A percentile compares a stretch with the other conserved stretches of the same genome.
These are phyloP conservation scores for Microdon myrmicae DNA, from an alignment of 2,888 invertebrate genomes.

Conservation along the genomic window DNA sequence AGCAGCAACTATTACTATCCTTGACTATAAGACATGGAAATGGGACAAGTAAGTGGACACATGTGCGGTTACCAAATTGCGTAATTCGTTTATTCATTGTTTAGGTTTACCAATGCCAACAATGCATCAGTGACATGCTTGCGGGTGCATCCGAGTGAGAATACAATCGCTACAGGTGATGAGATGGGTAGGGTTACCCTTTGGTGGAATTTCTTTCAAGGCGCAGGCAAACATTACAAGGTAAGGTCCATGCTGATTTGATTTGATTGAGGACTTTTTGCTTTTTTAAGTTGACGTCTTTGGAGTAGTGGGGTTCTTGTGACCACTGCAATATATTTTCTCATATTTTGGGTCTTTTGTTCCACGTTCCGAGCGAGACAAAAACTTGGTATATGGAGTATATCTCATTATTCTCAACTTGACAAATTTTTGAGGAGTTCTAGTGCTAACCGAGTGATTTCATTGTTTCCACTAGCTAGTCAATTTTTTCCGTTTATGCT, in stretches of 20 bases:
- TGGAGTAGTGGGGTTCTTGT: no score
- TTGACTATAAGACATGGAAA: constrained; percentile 59
- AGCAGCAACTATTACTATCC: constrained; percentile 54
- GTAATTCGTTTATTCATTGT: neutral
- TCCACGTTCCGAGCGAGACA: no score
- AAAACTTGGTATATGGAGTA: no score
- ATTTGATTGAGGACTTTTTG: no score
- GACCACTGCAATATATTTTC: no score
- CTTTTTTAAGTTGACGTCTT: no score
- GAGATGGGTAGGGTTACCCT: constrained; percentile 73
- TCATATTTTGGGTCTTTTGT: no score
- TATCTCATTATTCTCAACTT: no score
- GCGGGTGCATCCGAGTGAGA: constrained; percentile 74
- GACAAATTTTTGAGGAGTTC: no score
- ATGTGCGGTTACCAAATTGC: neutral
- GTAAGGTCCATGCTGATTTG: constrained; percentile 3
- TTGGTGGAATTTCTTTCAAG: constrained; percentile 69
- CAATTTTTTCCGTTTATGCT: no score
- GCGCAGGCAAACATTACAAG: neutral
- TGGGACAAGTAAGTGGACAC: constrained; percentile 53
- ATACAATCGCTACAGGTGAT: constrained; percentile 77
- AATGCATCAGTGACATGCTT: constrained; percentile 70
- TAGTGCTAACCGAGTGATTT: no score
- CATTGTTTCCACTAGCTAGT: no score
- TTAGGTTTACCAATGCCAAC: constrained; percentile 54